Percentiles rank a stretch among this genome's conserved stretches.
These are phyloP conservation scores for Sitobion miscanthi DNA, from an alignment of 1,140 invertebrate species.

Conservation along the genomic window DNA sequence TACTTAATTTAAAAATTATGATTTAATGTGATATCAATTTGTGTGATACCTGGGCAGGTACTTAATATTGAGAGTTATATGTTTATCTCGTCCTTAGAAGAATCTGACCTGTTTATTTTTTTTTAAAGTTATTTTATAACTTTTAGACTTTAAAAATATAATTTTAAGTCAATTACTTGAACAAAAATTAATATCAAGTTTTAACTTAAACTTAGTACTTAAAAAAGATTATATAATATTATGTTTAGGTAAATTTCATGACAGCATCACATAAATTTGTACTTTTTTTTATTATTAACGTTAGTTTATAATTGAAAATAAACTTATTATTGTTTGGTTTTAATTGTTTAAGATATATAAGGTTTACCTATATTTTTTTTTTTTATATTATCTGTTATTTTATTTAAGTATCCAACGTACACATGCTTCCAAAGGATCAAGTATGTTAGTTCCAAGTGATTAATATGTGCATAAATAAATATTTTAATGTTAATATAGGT, in stretches of 20 bases:
- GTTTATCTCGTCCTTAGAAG: conserved; percentile 29
- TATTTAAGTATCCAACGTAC: conserved; percentile 2
- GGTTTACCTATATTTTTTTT: not conserved
- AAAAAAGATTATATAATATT: conserved; percentile 15
- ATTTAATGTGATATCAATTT: conserved; percentile 37
- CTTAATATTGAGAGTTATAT: conserved; percentile 38
- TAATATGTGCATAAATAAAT: conserved; percentile 26
- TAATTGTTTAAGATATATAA: not conserved
- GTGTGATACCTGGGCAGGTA: conserved; percentile 39
- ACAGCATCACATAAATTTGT: conserved; percentile 39
- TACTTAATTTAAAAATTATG: conserved; percentile 40
- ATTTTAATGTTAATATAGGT: conserved; percentile 25
- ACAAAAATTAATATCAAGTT: conserved; percentile 35
- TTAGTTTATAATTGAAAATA: not conserved
- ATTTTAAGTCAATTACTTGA: conserved; percentile 44
- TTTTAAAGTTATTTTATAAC: not conserved
- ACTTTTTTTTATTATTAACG: not conserved
- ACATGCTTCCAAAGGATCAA: conserved; percentile 48
- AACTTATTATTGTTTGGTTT: not conserved
- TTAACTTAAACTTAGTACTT: conserved; percentile 34
- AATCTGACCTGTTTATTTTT: conserved; percentile 37
- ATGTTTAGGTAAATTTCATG: conserved; percentile 40
- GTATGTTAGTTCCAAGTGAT: conserved; percentile 29
- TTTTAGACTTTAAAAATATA: conserved; percentile 20
- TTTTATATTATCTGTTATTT: conserved; percentile 1